Evolutionary conservation across 2,113 vertebrate genomes (phyloP).

Genomic region (Paraplagusia blochii): DNA sequence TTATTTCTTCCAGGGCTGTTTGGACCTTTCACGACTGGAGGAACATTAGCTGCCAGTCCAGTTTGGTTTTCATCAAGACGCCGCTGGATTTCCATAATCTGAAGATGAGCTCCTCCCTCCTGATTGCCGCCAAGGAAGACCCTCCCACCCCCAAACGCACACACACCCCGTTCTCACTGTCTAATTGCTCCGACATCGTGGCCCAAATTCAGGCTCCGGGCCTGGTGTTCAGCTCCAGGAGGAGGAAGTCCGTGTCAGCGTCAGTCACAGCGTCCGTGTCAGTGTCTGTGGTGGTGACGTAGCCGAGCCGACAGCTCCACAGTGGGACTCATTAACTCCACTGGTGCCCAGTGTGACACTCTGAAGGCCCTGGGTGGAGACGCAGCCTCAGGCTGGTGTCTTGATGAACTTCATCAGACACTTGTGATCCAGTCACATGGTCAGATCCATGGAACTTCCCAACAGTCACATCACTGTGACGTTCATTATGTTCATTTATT

Average conservation of each 20-base stretch:
- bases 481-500: too few relatives aligned
- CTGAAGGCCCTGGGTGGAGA: constrained; percentile 37
- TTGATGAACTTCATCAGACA: background rate
- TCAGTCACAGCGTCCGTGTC: constrained; percentile 21
- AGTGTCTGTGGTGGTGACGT: constrained; percentile 22
- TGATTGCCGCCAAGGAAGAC: constrained; percentile 29
- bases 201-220: too few relatives aligned
- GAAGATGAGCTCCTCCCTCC: constrained; percentile 79
- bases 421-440: background rate
- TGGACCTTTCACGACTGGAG: constrained; percentile 95
- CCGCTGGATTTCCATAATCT: constrained; percentile 90
- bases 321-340: constrained; percentile 31
- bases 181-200: too few relatives aligned
- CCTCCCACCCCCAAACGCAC: background rate
- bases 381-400: background rate
- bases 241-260: background rate
- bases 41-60: constrained; percentile 88
- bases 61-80: constrained; percentile 86
- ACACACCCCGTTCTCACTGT: background rate
- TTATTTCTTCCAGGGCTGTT: constrained; percentile 96
- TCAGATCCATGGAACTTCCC: too few relatives aligned
- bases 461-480: too few relatives aligned
- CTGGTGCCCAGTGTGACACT: constrained; percentile 41
- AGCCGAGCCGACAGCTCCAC: constrained; percentile 55
- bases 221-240: too few relatives aligned